Evolutionary conservation across 2,888 invertebrate species (phyloP).

Genomic region (Bembecia ichneumoniformis): DNA sequence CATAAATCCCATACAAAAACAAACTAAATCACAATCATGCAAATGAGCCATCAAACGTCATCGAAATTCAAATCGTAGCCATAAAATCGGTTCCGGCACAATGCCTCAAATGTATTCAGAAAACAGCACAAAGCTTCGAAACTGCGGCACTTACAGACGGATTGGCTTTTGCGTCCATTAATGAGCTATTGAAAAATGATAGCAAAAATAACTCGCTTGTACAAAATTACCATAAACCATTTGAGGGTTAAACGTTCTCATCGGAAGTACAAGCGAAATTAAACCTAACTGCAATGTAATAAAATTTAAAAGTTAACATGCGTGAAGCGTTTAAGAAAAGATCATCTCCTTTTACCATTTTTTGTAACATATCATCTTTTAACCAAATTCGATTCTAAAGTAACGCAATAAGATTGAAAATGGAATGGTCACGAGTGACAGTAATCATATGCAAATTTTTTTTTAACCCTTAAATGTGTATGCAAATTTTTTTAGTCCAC

Average conservation of each 20-base stretch:
- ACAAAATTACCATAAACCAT: conserved; percentile 60
- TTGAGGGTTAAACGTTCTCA: conserved; percentile 37
- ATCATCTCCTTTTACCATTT: conserved; percentile 16
- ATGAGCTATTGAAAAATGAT: conserved; percentile 73
- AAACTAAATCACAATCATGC: conserved; percentile 68
- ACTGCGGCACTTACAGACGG: conserved; percentile 53
- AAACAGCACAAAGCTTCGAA: conserved; percentile 24
- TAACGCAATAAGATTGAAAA: conserved; percentile 12
- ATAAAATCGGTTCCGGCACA: conserved; percentile 64
- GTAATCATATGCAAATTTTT: conserved; percentile 42
- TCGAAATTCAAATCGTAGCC: conserved; percentile 60
- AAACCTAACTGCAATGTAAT: background rate
- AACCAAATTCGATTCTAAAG: conserved; percentile 13
- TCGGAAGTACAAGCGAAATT: conserved; percentile 14
- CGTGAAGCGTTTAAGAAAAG: conserved; percentile 1
- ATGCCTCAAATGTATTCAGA: conserved; percentile 41
- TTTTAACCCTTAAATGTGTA: conserved; percentile 56
- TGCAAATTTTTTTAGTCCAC: conserved; percentile 45
- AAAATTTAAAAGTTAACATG: conserved; percentile 5
- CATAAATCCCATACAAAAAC: conserved; percentile 46
- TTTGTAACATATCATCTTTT: conserved; percentile 1
- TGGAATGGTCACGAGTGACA: conserved; percentile 10
- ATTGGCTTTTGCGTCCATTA: conserved; percentile 48
- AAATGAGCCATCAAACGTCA: conserved; percentile 54
- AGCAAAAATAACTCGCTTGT: conserved; percentile 60